phyloP scores from a whole-genome alignment of 2,797 vertebrate species.

The Salmo trutta region DNA sequence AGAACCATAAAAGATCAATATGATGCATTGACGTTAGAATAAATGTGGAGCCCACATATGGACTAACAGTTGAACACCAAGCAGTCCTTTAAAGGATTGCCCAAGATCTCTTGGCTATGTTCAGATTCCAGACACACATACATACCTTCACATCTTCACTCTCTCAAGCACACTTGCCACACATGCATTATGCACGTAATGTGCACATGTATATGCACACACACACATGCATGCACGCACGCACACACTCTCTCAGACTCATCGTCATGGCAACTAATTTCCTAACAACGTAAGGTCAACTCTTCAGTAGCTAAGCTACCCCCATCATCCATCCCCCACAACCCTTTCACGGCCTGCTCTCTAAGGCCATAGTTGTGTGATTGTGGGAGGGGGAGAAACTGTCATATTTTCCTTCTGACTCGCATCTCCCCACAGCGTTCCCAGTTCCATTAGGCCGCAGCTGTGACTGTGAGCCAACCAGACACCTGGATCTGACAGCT shows the following conservation, averaged over 20 bases:
- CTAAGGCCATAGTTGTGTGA: constrained; percentile 35
- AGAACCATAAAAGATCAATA: constrained; percentile 37
- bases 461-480: constrained; percentile 61
- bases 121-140: constrained; percentile 25
- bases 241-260: constrained; percentile 13
- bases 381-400: constrained; percentile 37
- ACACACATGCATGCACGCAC: constrained; percentile 3
- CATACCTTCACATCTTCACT: not conserved
- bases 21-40: constrained; percentile 40
- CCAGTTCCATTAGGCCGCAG: constrained; percentile 61
- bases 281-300: constrained; percentile 51
- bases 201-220: not conserved
- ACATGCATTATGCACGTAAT: not conserved
- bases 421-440: constrained; percentile 50
- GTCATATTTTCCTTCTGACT: constrained; percentile 63
- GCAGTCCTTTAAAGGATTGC: constrained; percentile 44
- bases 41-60: constrained; percentile 49
- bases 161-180: not conserved
- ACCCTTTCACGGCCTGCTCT: constrained; percentile 30
- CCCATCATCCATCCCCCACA: constrained; percentile 24
- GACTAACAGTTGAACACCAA: constrained; percentile 39
- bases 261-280: constrained; percentile 33
- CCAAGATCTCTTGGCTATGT: constrained; percentile 22
- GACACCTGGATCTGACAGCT: constrained; percentile 63
- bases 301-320: constrained; percentile 28